Evolutionary conservation across 2,888 invertebrate genomes (phyloP).

Genomic region (Drosophila subsilvestris): DNA sequence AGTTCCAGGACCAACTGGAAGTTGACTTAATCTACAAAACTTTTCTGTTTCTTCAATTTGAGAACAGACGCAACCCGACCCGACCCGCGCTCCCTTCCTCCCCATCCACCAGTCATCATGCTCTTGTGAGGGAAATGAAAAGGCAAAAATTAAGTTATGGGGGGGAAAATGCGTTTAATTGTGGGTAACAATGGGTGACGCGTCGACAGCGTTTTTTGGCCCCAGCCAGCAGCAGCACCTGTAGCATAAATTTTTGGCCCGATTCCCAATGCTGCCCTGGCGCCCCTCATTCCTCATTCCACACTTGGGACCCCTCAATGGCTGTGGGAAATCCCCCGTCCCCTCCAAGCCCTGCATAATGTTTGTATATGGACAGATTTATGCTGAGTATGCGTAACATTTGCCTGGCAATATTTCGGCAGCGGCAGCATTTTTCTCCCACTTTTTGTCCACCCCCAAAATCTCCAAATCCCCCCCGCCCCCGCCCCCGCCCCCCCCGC

Average conservation of each 20-base stretch:
- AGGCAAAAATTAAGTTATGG: slow-evolving; percentile 45
- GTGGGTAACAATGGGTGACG: slow-evolving; percentile 47
- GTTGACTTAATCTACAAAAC: slow-evolving; percentile 13
- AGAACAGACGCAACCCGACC: neutral
- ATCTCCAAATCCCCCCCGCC: no score
- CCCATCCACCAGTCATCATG: slow-evolving; percentile 8
- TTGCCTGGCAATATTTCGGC: slow-evolving; percentile 56
- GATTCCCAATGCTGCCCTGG: neutral
- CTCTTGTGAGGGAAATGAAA: neutral
- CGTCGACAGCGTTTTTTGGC: slow-evolving; percentile 13
- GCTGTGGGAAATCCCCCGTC: neutral
- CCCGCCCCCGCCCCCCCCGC: no score
- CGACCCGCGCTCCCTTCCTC: no score
- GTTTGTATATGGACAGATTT: slow-evolving; percentile 63
- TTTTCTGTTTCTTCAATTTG: neutral
- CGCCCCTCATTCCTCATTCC: neutral
- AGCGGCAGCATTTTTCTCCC: slow-evolving; percentile 41
- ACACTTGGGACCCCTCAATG: neutral
- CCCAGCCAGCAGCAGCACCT: slow-evolving; percentile 58
- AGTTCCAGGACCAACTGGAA: slow-evolving; percentile 1
- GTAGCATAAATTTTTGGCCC: slow-evolving; percentile 63
- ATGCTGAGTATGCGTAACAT: slow-evolving; percentile 74
- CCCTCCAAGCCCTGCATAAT: slow-evolving; percentile 35
- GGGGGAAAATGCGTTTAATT: slow-evolving; percentile 58
- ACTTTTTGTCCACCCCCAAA: no score